These are phyloP conservation scores for Reinhardtius hippoglossoides DNA, from an alignment of 2,113 vertebrate species.

Conservation along the genomic window DNA sequence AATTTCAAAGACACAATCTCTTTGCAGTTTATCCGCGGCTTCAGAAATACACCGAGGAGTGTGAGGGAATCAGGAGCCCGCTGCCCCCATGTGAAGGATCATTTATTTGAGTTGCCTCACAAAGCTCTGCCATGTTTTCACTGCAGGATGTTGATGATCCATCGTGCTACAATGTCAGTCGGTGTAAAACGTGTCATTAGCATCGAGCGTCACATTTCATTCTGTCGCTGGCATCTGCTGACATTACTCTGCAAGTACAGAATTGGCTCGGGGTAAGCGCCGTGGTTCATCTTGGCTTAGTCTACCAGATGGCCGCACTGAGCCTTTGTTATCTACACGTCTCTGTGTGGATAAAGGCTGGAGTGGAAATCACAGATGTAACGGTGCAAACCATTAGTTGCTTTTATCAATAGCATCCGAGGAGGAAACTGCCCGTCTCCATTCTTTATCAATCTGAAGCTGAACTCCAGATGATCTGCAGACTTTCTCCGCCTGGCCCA, in stretches of 20 bases:
- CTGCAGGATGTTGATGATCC: constrained; percentile 6
- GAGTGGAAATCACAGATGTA: neutral
- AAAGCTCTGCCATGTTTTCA: neutral
- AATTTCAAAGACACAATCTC: too few species aligned
- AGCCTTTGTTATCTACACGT: constrained; percentile 21
- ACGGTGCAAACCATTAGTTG: neutral
- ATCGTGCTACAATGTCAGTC: constrained; percentile 14
- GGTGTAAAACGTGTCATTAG: constrained; percentile 35
- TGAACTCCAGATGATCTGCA: too few species aligned
- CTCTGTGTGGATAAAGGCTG: neutral
- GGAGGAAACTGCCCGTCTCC: neutral
- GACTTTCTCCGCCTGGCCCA: too few species aligned
- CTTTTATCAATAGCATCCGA: neutral
- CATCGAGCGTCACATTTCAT: constrained; percentile 36
- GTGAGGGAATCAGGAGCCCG: neutral
- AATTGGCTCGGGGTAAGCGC: constrained; percentile 27
- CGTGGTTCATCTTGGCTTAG: constrained; percentile 25
- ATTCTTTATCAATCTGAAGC: neutral
- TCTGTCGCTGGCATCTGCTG: constrained; percentile 50
- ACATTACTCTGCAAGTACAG: constrained; percentile 39
- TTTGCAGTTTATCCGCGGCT: too few species aligned
- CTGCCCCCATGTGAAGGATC: neutral
- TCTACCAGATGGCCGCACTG: constrained; percentile 34
- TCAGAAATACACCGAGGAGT: too few species aligned
- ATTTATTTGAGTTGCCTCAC: neutral